phyloP scores from a whole-genome alignment of 2,888 invertebrate species.

The Morpho helenor region DNA sequence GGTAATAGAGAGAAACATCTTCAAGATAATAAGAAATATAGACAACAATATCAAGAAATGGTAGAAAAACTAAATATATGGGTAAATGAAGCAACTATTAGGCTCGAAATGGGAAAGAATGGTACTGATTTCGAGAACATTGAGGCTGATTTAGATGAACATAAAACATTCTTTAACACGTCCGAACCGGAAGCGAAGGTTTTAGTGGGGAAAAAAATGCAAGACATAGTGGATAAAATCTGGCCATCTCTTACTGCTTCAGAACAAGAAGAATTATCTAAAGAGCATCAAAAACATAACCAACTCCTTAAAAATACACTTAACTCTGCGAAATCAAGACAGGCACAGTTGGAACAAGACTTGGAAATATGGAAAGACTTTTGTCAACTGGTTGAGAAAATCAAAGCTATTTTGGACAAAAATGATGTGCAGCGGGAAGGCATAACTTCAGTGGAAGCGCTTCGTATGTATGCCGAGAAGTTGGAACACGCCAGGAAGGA shows the following conservation, averaged over 20 bases:
- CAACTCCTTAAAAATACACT: conserved; percentile 90
- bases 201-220: conserved; percentile 88
- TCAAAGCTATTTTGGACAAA: conserved; percentile 86
- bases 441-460: conserved; percentile 86
- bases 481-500: conserved; percentile 87
- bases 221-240: conserved; percentile 91
- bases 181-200: conserved; percentile 88
- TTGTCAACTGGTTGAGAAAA: conserved; percentile 86
- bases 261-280: conserved; percentile 90
- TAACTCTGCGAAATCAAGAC: conserved; percentile 89
- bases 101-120: conserved; percentile 87
- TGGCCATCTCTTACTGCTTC: conserved; percentile 90
- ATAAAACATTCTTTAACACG: conserved; percentile 89
- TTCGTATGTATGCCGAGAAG: conserved; percentile 91
- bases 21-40: conserved; percentile 85
- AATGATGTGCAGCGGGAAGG: conserved; percentile 89
- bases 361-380: conserved; percentile 93
- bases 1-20: conserved; percentile 90
- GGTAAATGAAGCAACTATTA: conserved; percentile 90
- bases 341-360: conserved; percentile 89
- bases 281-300: conserved; percentile 89
- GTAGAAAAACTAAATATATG: conserved; percentile 89
- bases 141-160: conserved; percentile 89
- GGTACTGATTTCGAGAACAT: conserved; percentile 95
- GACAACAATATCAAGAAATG: conserved; percentile 87